Conservation (phyloP, 2,888 invertebrate species). For the Ochlodes sylvanus region DNA sequence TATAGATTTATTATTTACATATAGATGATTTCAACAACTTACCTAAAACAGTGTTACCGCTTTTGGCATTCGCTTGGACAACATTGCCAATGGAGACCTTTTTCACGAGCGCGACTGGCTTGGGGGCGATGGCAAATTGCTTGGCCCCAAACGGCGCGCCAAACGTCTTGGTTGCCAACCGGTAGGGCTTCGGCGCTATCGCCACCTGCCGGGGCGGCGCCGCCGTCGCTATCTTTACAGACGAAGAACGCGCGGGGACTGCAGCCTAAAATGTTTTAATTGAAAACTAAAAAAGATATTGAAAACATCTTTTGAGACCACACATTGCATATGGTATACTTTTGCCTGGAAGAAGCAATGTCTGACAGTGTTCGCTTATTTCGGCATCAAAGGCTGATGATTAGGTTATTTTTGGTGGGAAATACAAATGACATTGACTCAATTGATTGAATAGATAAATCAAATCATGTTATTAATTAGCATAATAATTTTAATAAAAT, state of each 20-base stretch:
- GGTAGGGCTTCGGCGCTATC: slow-evolving; percentile 79
- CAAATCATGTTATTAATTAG: too few species aligned
- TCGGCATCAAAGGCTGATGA: too few species aligned
- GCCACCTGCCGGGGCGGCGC: slow-evolving; percentile 71
- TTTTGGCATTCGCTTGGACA: slow-evolving; percentile 54
- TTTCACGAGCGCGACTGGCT: slow-evolving; percentile 63
- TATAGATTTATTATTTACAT: too few species aligned
- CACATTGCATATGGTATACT: too few species aligned
- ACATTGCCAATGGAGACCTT: slow-evolving; percentile 58
- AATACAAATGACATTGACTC: too few species aligned
- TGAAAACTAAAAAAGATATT: too few species aligned
- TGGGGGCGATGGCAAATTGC: slow-evolving; percentile 67
- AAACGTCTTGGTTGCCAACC: slow-evolving; percentile 53
- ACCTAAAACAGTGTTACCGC: slow-evolving; percentile 67
- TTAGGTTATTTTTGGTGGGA: too few species aligned
- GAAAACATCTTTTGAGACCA: too few species aligned
- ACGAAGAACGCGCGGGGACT: slow-evolving; percentile 1
- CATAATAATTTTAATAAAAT: too few species aligned
- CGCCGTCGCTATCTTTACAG: slow-evolving; percentile 46
- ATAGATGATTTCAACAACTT: slow-evolving; percentile 41
- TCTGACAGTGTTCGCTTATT: too few species aligned
- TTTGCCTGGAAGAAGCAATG: too few species aligned
- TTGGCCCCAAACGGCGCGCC: slow-evolving; percentile 43
- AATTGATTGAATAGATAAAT: too few species aligned
- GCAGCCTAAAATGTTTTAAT: slow-evolving; percentile 3